Base-by-base conservation (phyloP, 2,888 invertebrate species). In the Agrotis segetum region DNA sequence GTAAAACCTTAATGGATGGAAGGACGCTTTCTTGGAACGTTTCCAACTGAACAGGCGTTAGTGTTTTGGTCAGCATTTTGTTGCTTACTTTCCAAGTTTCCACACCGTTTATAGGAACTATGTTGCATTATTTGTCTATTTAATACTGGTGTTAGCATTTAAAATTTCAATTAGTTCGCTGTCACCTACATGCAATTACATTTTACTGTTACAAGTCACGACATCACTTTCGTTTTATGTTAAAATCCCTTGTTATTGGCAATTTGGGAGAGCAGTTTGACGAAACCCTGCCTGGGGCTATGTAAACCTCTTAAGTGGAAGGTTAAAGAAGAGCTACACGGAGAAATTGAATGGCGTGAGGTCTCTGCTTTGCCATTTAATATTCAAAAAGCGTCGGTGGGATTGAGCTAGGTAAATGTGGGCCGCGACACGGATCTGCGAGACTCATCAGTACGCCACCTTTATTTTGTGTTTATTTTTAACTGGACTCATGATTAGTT, bases 351-450 rank as follows among this genome's bases (percentile, higher is more conserved):
- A 94, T 92, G 89, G 89, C 90, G 83, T 82, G 80, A 86, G 85
- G 87, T 88, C 73, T 81, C 80, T 85, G 85, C 86, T 87, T 86
- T 85, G 86, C 84, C 86, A 89, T 93, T 94, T 94, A 91, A 90
- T 93, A 95, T 95, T 94, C 95, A 90, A 87, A 91, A 88, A 90
- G 92, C 92, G 93, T 93, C 89, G 84, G 90, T 86, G 90, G 90
- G 91, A 92, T 93, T 92, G 89, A 91, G 88, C 92, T 92, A 90
- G 91, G 89, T 85, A 90, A 91, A 95, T 93, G 94, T 95, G 89
- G 92, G 92, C 89, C 91, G 90, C 89, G 92, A 92, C 93, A 93
- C 93, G 93, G 93, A 93, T 92, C 92, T 91, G 85, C 71, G 77
- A 88, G 85, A 85, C 85, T 84, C 87, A 87, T 87, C 87, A 83